Evolutionary conservation across 2,888 invertebrate genomes (phyloP).

Genomic region (Eumacrocentrus americanus): DNA sequence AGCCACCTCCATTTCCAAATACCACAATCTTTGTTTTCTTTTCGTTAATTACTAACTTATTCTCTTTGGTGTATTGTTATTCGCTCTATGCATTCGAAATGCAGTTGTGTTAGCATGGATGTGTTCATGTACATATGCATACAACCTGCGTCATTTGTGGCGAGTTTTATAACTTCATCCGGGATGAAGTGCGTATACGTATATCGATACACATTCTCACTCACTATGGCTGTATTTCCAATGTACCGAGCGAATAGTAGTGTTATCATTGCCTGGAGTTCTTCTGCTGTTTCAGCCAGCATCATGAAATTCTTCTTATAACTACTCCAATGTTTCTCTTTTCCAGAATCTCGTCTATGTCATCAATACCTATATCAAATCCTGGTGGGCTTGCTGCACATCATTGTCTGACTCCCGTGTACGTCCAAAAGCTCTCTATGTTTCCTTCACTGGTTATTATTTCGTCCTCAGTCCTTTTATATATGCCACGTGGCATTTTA

Average conservation of each 20-base stretch:
- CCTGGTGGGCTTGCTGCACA: slow-evolving; percentile 19
- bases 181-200: too few relatives aligned
- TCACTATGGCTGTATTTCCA: too few relatives aligned
- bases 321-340: slow-evolving; percentile 15
- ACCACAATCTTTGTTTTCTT: too few relatives aligned
- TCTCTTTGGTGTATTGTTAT: slow-evolving; percentile 20
- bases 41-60: slow-evolving; percentile 17
- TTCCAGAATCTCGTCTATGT: slow-evolving; percentile 21
- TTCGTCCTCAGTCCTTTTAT: slow-evolving; percentile 1
- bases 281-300: slow-evolving; percentile 19
- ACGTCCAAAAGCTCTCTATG: slow-evolving; percentile 17
- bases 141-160: too few relatives aligned
- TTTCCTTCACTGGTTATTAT: slow-evolving; percentile 5
- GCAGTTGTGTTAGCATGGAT: too few relatives aligned
- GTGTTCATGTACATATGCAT: too few relatives aligned
- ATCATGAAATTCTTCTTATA: slow-evolving; percentile 28
- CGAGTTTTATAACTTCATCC: too few relatives aligned
- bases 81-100: too few relatives aligned
- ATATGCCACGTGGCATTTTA: not conserved
- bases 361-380: slow-evolving; percentile 24
- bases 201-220: too few relatives aligned
- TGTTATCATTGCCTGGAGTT: slow-evolving; percentile 25
- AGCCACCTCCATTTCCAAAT: slow-evolving; percentile 28
- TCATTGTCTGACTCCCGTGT: slow-evolving; percentile 22
- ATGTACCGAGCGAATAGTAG: too few relatives aligned